Conservation (phyloP, 1,140 invertebrate genomes). For the Copidosoma floridanum region DNA sequence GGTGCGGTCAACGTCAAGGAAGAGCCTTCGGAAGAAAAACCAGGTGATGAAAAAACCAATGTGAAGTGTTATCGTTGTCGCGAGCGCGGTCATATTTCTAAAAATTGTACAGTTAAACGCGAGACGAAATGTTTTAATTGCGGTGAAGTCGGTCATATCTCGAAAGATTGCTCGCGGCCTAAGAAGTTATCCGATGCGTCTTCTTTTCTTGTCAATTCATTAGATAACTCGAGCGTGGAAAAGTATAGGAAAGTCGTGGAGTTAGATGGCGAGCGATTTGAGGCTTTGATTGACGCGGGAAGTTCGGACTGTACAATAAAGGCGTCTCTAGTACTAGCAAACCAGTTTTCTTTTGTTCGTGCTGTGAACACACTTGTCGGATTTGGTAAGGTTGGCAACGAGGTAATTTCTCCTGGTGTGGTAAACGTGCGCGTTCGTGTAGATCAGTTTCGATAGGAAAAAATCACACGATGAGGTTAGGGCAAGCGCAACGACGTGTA, state of each 20-base stretch:
- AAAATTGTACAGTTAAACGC: too few species aligned
- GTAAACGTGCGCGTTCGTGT: too few species aligned
- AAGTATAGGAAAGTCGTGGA: neutral
- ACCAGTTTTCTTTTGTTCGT: conserved; percentile 5
- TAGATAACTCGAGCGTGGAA: neutral
- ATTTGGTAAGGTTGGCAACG: conserved; percentile 13
- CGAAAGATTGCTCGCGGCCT: neutral
- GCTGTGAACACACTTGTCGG: conserved; percentile 9
- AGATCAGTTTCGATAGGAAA: too few species aligned
- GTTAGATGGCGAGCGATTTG: neutral
- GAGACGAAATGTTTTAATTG: conserved; percentile 5
- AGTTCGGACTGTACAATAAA: too few species aligned
- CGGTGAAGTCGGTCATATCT: neutral
- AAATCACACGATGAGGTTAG: too few species aligned
- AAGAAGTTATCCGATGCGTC: neutral
- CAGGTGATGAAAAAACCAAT: too few species aligned
- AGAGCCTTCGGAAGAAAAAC: too few species aligned
- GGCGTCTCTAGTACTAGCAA: conserved; percentile 17
- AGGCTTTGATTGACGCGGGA: too few species aligned
- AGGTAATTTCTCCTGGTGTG: conserved; percentile 10
- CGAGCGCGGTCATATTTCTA: too few species aligned
- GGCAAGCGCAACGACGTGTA: neutral
- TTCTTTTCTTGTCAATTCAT: neutral
- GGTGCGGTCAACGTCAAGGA: too few species aligned
- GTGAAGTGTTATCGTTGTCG: too few species aligned